These are phyloP conservation scores for Diprion similis DNA, from an alignment of 1,140 invertebrate genomes.

Conservation along the genomic window DNA sequence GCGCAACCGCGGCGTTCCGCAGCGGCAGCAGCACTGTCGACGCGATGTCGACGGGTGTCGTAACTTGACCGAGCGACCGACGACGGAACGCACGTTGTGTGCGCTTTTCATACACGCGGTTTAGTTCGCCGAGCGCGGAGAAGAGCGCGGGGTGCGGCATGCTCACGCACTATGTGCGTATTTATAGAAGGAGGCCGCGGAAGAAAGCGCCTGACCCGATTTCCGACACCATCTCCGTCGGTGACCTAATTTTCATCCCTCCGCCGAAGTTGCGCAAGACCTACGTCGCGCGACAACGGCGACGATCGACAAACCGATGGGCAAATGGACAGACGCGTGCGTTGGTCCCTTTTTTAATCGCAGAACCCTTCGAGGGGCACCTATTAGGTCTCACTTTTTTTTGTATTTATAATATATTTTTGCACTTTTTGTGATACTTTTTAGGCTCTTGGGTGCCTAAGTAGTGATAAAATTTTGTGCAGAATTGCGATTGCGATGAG, in stretches of 20 bases:
- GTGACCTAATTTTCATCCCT: slow-evolving; percentile 25
- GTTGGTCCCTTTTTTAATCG: too few species aligned
- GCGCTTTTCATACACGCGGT: slow-evolving; percentile 4
- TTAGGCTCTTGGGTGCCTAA: too few species aligned
- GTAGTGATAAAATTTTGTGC: too few species aligned
- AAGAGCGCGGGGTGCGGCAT: not conserved
- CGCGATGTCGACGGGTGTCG: not conserved
- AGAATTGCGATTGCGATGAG: too few species aligned
- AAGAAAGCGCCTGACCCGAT: slow-evolving; percentile 36
- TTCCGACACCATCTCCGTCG: slow-evolving; percentile 21
- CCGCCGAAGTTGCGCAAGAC: slow-evolving; percentile 37
- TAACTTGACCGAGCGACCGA: not conserved
- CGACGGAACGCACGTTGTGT: not conserved
- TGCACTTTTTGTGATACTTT: too few species aligned
- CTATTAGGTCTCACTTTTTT: too few species aligned
- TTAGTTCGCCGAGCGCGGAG: not conserved
- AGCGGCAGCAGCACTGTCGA: not conserved
- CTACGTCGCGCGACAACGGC: not conserved
- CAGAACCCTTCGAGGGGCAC: too few species aligned
- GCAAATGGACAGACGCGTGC: not conserved
- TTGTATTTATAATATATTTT: too few species aligned
- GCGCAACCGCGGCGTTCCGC: slow-evolving; percentile 11
- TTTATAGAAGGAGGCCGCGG: slow-evolving; percentile 35
- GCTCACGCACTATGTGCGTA: slow-evolving; percentile 20
- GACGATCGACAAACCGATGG: not conserved